A percentile compares a stretch with the other conserved stretches of the same genome.
phyloP scores from a whole-genome alignment of 2,888 invertebrate species.

The Drosophila rubida region DNA sequence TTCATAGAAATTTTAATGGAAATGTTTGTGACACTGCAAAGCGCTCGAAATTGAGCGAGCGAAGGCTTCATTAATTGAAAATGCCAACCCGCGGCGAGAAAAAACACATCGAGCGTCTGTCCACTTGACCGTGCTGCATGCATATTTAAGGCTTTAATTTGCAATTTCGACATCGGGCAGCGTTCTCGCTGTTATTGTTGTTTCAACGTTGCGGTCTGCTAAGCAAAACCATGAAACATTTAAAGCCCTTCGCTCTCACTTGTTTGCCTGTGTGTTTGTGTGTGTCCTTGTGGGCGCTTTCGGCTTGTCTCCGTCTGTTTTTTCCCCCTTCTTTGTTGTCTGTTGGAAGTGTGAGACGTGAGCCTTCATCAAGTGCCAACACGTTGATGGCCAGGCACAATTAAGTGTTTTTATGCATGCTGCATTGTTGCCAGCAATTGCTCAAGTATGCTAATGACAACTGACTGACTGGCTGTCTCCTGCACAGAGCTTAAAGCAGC shows the following conservation, averaged over 20 bases:
- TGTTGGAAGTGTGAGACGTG: background rate
- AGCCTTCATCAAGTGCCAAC: conserved; percentile 63
- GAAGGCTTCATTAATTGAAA: conserved; percentile 51
- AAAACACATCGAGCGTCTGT: conserved; percentile 2
- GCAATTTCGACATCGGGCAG: conserved; percentile 27
- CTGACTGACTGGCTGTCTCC: conserved; percentile 4
- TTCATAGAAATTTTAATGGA: conserved; percentile 28
- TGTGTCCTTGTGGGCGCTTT: conserved; percentile 37
- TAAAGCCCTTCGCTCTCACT: conserved; percentile 35
- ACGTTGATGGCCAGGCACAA: conserved; percentile 72
- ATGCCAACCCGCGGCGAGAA: conserved; percentile 15
- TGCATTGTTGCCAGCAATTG: conserved; percentile 64
- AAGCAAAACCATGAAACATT: conserved; percentile 58
- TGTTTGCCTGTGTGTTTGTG: conserved; percentile 7
- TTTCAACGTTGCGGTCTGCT: conserved; percentile 20
- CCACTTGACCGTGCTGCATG: conserved; percentile 43
- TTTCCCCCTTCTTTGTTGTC: background rate
- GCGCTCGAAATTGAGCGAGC: conserved; percentile 17
- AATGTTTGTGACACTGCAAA: conserved; percentile 28
- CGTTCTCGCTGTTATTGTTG: background rate
- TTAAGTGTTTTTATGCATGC: conserved; percentile 78
- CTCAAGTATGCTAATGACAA: conserved; percentile 75
- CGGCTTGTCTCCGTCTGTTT: background rate
- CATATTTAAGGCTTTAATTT: conserved; percentile 65
- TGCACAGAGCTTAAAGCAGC: conserved; percentile 24